A percentile compares a stretch with the other conserved stretches of the same genome.
Evolutionary conservation across 2,113 vertebrate species (phyloP).

Genomic region (Cettia cetti): DNA sequence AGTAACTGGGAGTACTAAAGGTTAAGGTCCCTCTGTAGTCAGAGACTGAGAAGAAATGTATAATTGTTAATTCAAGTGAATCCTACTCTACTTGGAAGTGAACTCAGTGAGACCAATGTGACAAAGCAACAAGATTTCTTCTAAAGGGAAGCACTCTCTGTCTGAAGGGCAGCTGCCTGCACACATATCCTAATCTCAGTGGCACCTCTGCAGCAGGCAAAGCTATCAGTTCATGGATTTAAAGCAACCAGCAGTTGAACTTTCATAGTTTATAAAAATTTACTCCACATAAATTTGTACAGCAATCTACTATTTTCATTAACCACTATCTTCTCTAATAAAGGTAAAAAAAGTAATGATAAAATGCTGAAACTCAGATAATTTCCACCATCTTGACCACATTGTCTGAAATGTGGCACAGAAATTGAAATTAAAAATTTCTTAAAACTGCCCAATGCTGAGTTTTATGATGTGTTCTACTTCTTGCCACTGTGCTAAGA

Average conservation of each 20-base stretch:
- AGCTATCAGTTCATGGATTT: neutral
- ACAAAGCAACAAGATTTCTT: neutral
- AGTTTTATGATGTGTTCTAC: neutral
- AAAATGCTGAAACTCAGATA: neutral
- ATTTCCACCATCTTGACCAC: neutral
- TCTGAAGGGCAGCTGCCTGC: neutral
- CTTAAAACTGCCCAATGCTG: neutral
- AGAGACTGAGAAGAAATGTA: neutral
- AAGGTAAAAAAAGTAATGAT: neutral
- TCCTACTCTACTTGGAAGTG: neutral
- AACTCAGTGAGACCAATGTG: neutral
- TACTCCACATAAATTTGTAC: neutral
- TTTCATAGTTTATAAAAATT: neutral
- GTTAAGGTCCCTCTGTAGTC: neutral
- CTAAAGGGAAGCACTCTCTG: neutral
- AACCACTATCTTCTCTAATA: neutral
- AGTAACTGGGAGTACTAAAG: neutral
- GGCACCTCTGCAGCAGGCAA: neutral
- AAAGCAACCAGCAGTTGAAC: neutral
- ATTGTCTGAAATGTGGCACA: neutral
- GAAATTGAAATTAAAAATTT: neutral
- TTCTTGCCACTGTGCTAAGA: neutral
- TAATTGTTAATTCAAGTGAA: neutral
- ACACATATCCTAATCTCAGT: neutral
- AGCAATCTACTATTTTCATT: neutral